A percentile compares a stretch with the other conserved stretches of the same genome.
Conservation (phyloP, 2,888 invertebrate species). For the Rotaria magnacalcarata region DNA sequence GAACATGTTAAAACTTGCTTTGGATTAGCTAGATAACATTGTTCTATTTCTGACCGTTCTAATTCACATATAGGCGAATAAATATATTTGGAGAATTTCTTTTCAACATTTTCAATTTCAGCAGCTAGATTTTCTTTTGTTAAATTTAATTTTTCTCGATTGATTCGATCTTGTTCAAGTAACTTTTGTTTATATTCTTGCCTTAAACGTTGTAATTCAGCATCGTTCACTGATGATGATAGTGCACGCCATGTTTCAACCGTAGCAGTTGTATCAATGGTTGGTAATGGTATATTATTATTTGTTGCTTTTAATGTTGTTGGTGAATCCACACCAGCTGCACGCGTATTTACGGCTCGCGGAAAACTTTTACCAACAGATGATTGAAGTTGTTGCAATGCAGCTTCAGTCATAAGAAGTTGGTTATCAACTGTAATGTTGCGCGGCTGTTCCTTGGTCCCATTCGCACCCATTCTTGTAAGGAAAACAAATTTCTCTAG, state of each 20-base stretch:
- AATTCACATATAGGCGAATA: slow-evolving; percentile 30
- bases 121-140: slow-evolving; percentile 30
- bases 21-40: slow-evolving; percentile 30
- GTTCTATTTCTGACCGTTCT: slow-evolving; percentile 17
- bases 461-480: not conserved
- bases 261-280: not conserved
- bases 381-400: slow-evolving; percentile 32
- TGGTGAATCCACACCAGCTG: not conserved
- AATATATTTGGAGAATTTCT: slow-evolving; percentile 2
- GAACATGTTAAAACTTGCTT: slow-evolving; percentile 18
- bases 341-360: not conserved
- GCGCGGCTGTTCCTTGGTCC: slow-evolving; percentile 12
- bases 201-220: slow-evolving; percentile 20
- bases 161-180: not conserved
- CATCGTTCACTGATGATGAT: not conserved
- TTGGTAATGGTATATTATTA: slow-evolving; percentile 2
- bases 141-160: slow-evolving; percentile 32
- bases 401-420: slow-evolving; percentile 29
- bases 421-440: not conserved
- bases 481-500: not conserved
- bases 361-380: slow-evolving; percentile 29
- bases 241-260: slow-evolving; percentile 33
- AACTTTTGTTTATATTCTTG: slow-evolving; percentile 23
- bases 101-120: no score
- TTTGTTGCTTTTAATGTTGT: not conserved